Evolutionary conservation across 2,888 invertebrate species (phyloP).

Genomic region (Coelinius sp.): DNA sequence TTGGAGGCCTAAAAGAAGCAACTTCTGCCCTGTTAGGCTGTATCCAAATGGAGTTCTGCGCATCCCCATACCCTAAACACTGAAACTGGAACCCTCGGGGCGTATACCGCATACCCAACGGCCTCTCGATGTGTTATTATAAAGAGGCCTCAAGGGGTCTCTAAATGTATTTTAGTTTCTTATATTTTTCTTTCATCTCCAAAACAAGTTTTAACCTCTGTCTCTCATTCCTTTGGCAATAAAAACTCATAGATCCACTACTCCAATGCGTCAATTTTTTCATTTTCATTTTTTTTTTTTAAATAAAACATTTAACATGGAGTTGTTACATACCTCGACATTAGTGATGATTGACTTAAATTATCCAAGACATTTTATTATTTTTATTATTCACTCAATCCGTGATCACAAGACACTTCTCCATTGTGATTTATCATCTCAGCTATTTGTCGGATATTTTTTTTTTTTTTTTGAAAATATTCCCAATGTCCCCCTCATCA

Average conservation of each 20-base stretch:
- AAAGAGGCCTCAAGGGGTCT: conserved; percentile 55
- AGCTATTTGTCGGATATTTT: conserved; percentile 32
- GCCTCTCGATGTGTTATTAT: conserved; percentile 58
- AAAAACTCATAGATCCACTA: not conserved
- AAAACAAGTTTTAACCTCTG: conserved; percentile 18
- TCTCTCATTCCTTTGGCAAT: not conserved
- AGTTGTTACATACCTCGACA: not conserved
- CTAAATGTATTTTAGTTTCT: conserved; percentile 33
- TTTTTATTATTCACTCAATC: conserved; percentile 34
- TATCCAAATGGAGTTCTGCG: not conserved
- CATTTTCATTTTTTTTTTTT: too few relatives aligned
- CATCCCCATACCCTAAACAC: conserved; percentile 2
- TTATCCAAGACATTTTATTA: conserved; percentile 6
- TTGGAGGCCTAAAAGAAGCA: conserved; percentile 25
- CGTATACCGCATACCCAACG: conserved; percentile 54
- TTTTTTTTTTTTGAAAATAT: conserved; percentile 23
- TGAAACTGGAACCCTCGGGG: conserved; percentile 13
- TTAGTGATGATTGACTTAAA: too few relatives aligned
- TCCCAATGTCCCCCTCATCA: not conserved
- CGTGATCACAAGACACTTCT: conserved; percentile 38
- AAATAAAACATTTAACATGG: too few relatives aligned
- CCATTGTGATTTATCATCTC: conserved; percentile 37
- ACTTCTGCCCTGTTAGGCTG: not conserved
- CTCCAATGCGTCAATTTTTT: conserved; percentile 24
- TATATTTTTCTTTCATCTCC: conserved; percentile 29